Base-by-base conservation (phyloP, 2,888 invertebrate genomes). In the Polyommatus icarus region DNA sequence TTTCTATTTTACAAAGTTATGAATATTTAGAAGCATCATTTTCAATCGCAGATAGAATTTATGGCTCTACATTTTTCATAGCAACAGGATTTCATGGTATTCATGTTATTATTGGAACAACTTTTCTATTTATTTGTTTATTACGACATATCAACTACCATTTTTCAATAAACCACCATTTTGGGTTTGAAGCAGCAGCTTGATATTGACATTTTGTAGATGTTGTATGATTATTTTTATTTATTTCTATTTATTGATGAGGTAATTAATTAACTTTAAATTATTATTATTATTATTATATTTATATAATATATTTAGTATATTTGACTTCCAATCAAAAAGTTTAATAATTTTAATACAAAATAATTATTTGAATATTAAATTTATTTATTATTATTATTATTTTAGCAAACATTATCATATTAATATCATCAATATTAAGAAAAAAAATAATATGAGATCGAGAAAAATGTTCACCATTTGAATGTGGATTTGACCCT, bases 81-180 rank as follows among this genome's bases (percentile, higher is more conserved):
- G 95, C 96, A 78, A 97, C 96, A 79, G 97, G 97, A 88, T 97
- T 97, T 57, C 97, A 97, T 86, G 97, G 96, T 3, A 20, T 96
- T 77, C 97, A 97, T 93, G 96, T 97, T 72, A 90, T 97, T 95
- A 87, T 96, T 82, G 90, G 91, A 82, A 91, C 90, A 71, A 83
- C 88, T 81, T 91, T 90, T 80, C 78, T 90, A 82, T 71, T 85
- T 78, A 83, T 85, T 78, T 91, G 90, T 77, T 84, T 88, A 81
- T 85, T 90, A 79, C 90, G 90, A 0, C 89, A 88, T 79, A 78
- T 87, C 82, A 85, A 83, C 80, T 84, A 87, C 77, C 90, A 91
- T 78, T 91, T 91, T 78, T 91, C 90, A 76, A 88, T 79, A 76
- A 86, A 84, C 77, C 90, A 90, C 80, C 90, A 91, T 79, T 90